Base-by-base conservation (phyloP, 2,113 vertebrate genomes). In the Tetraodon nigroviridis region DNA sequence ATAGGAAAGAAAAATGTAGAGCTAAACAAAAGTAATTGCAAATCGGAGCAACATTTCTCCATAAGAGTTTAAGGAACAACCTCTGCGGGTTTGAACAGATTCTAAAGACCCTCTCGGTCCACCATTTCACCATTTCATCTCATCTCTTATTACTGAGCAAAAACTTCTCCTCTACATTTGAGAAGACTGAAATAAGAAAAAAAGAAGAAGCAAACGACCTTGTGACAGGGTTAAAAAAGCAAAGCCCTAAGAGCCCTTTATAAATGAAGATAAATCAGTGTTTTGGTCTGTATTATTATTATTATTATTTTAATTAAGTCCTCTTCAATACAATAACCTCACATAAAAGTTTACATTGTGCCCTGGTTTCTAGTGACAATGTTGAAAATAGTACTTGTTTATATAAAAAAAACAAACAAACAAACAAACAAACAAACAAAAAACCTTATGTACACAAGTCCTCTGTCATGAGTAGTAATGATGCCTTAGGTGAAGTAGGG, bases 321-420 rank as follows among this genome's bases (percentile, higher is more conserved):
- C 71, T 85, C 77, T 84, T 79, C 78, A 84, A 89, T 86, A 91
- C 77, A 82, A 80, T 87, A 90, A 89, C 85, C 84, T 85, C 73
- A 84, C 83, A 91, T 91, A 72, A 91, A 91, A 91, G 81, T 86
- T 89, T 90, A 91, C 91, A 92, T 93, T 94, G 94, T 94, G 93
- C 94, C 92, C 92, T 93, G 92, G 90, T 90, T 94, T 92, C 88
- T 92, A 91, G 88, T 91, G 90, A 90, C 90, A 90, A 93, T 90
- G 95, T 94, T 91, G 93, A 98, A 98, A 98, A 99, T 98, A 98
- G 95, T 93, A 93, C 78, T 46, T 90, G 96, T 97, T 96, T 95
- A 93, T 98, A 97, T 93, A 97, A 98, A 98, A 96, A 92, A 93
- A n/a, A 45, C 42, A 16, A 42, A 42, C 41, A 42, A 44, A 13